Evolutionary conservation across 53 echinoderm and acorn worm species (phyloP), one percentile per base, ranked within the genome.

Genomic region (Arbacia lixula): DNA sequence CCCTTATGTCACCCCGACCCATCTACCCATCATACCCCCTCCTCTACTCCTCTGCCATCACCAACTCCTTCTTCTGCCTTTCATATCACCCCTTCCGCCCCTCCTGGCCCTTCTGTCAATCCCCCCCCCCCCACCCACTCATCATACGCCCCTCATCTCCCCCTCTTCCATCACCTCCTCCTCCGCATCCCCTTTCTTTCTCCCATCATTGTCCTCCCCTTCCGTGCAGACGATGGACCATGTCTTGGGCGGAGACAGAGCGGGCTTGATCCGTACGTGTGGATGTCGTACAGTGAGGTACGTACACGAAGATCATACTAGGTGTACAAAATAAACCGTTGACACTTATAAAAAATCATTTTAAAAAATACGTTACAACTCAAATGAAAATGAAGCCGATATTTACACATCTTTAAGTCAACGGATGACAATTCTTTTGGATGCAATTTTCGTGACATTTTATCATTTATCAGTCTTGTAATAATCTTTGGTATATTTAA

Each of bases 281-380:
- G 91, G 91, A 71, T 87, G 51, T 52, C 91, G 37, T 91, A 91
- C 68, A 53, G 72, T 33, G 60, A 91, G 84, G 91, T 91, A 67
- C 53, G 53, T 50, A 10, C 57, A 16, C 14, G 20, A 46, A 46
- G 8, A 46, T 46, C n/a, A 14, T 46, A 46, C 14, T 46, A 14
- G 8, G 8, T 46, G 46, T 46, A 46, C 14, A 14, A 10, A 46
- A 46, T 46, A 14, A 46, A 46, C 14, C 8, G 14, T 10, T 14
- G n/a, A n/a, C n/a, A n/a, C n/a, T n/a, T n/a, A n/a, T n/a, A 46
- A 10, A 10, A 11, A 51, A 51, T 51, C 14, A 51, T 51, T 51
- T 51, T 51, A 2, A 51, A 17, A 51, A 17, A 5, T 3, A n/a
- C 5, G 28, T n/a, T 11, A 19, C 24, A 5, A 2, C 14, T n/a